Evolutionary conservation across 2,888 invertebrate genomes (phyloP), one percentile per base, ranked within the genome.

Genomic region (Autographa pulchrina): DNA sequence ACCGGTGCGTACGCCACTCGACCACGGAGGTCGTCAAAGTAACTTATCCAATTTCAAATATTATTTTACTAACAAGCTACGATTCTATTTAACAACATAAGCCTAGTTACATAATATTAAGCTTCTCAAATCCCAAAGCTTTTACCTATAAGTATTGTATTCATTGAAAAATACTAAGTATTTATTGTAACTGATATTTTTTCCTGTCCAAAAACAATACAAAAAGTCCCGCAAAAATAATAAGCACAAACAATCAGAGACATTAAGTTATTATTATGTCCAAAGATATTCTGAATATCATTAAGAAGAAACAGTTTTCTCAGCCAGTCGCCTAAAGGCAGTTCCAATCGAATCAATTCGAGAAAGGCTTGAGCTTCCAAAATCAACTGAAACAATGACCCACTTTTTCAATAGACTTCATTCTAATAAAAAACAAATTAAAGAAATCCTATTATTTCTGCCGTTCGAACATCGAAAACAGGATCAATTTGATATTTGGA

Each of bases 371-470:
- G 32, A 43, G 48, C 14, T 11, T 7, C 18, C 52, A 32, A 70
- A 74, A 2, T 11, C 18, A 59, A 43, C 59, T 0, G 60, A 54
- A 65, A 56, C 31, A 43, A 32, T 48, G 9, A 5, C 11, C 62
- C n/a, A 52, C 9, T 62, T 31, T 4, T 14, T n/a, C 43, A 56
- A 56, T 41, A 61, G 38, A 64, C 32, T 35, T 9, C 43, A 6
- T 25, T 67, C 61, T 67, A 72, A 77, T 65, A 67, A 78, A 70
- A 75, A 62, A 75, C 70, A 67, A 75, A 77, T 74, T 54, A 65
- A 62, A 66, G 25, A 7, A 59, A 69, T 54, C 64, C 62, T 59
- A 65, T 74, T 70, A 72, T 65, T 58, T 65, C 20, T 56, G 60
- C 11, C 31, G 3, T 16, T 18, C 56, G 14, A 59, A 14, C 68